These are phyloP conservation scores for Hycleus cichorii DNA, from an alignment of 1,140 invertebrate species.

Conservation along the genomic window DNA sequence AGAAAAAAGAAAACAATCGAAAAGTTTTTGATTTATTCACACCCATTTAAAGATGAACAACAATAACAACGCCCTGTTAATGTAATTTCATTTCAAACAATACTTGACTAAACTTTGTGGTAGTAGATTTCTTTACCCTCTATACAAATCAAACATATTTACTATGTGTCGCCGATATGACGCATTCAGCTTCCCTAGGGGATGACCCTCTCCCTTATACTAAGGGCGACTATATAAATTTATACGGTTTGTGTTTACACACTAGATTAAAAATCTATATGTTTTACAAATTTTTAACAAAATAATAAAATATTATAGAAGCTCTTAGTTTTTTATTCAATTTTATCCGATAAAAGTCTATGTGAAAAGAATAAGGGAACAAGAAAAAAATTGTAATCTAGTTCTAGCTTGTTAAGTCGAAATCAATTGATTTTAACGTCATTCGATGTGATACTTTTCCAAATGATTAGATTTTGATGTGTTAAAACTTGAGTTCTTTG, in stretches of 20 bases:
- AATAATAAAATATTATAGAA: neutral
- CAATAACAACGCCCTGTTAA: conserved; percentile 4
- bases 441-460: conserved; percentile 13
- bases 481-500: conserved; percentile 12
- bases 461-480: conserved; percentile 14
- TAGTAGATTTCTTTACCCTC: conserved; percentile 6
- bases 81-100: conserved; percentile 8
- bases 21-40: conserved; percentile 10
- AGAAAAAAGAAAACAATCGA: conserved; percentile 1
- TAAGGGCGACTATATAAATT: conserved; percentile 12
- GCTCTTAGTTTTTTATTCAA: too few species aligned
- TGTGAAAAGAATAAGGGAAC: neutral
- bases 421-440: conserved; percentile 16
- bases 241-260: conserved; percentile 6
- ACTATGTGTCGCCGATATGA: conserved; percentile 13
- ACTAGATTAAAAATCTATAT: conserved; percentile 8
- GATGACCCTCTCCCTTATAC: conserved; percentile 6
- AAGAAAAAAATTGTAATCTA: conserved; percentile 8
- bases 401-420: conserved; percentile 11
- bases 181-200: conserved; percentile 1
- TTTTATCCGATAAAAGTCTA: too few species aligned
- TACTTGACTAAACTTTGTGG: conserved; percentile 5
- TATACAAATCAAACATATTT: conserved; percentile 12
- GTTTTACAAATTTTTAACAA: conserved; percentile 10
- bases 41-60: conserved; percentile 4